Evolutionary conservation across 1,140 invertebrate genomes (phyloP), one percentile per base, ranked within the genome.

Genomic region (Acyrthosiphon pisum): DNA sequence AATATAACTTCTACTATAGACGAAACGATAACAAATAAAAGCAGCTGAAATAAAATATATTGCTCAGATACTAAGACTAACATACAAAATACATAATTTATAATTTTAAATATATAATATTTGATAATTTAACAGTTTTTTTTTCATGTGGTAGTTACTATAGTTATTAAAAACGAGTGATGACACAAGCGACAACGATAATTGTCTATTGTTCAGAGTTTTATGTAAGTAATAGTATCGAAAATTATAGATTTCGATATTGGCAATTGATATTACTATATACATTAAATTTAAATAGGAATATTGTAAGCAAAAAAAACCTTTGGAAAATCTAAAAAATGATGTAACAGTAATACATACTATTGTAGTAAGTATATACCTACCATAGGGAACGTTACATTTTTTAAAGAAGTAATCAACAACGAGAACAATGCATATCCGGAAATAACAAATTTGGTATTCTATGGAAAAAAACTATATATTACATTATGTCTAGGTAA

Each of bases 351-450:
- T 76, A 35, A n/a, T 76, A n/a, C 60, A 14, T 76, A 76, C 14
- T n/a, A 53, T 53, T n/a, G 48, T n/a, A 76, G 60, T 76, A 53
- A 2, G 20, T 53, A 53, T 53, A 76, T 76, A n/a, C 30, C 50
- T 86, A 9, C 18, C 48, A 50, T 37, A 53, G n/a, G 22, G 26
- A 89, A 89, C 48, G 22, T 50, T 41, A 44, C 68, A 30, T 23
- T 68, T 20, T 23, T 68, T 20, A 68, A n/a, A 8, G 56, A 56
- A 68, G 53, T 90, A 60, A 90, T 90, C 37, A 90, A 90, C 14
- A 68, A 68, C 37, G 30, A 93, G 48, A 93, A 93, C 91, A 93
- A 93, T 93, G 81, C 81, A 53, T 41, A 93, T 93, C 91, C 91
- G 91, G 91, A 93, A 93, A 93, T 86, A 84, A 86, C 46, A 56